A percentile compares a stretch with the other conserved stretches of the same genome.
These are phyloP conservation scores for Nesogale talazaci DNA, from an alignment of 2,113 vertebrate species.

Conservation along the genomic window DNA sequence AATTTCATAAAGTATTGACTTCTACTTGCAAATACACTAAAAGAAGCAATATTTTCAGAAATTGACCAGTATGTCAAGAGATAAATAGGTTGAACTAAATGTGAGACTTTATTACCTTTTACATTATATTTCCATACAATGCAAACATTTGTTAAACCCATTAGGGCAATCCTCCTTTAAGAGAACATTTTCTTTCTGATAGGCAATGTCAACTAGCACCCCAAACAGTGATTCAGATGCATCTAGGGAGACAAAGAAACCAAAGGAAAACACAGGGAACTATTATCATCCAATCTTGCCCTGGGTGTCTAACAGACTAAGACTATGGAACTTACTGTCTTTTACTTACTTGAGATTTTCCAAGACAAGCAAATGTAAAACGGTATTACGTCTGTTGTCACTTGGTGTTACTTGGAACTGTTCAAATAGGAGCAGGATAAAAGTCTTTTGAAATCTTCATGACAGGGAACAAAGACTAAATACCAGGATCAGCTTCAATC, in stretches of 20 bases:
- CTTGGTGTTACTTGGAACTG: slow-evolving; percentile 35
- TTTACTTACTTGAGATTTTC: slow-evolving; percentile 53
- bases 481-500: neutral
- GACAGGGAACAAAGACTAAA: neutral
- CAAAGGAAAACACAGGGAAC: neutral
- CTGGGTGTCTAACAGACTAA: neutral
- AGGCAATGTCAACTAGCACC: slow-evolving; percentile 60
- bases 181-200: slow-evolving; percentile 77
- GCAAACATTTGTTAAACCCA: slow-evolving; percentile 81
- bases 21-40: slow-evolving; percentile 73
- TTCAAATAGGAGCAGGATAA: slow-evolving; percentile 51
- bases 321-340: neutral
- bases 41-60: slow-evolving; percentile 81
- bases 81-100: slow-evolving; percentile 79
- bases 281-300: neutral
- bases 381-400: slow-evolving; percentile 9
- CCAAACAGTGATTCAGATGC: neutral
- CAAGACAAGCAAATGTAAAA: neutral
- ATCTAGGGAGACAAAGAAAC: neutral
- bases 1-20: slow-evolving; percentile 84
- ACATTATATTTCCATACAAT: slow-evolving; percentile 65
- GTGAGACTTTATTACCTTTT: slow-evolving; percentile 78
- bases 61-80: slow-evolving; percentile 71
- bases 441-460: slow-evolving; percentile 4
- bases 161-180: slow-evolving; percentile 63